Evolutionary conservation across 2,113 vertebrate species (phyloP), one percentile per base, ranked within the genome.

Genomic region (Sturnus vulgaris): DNA sequence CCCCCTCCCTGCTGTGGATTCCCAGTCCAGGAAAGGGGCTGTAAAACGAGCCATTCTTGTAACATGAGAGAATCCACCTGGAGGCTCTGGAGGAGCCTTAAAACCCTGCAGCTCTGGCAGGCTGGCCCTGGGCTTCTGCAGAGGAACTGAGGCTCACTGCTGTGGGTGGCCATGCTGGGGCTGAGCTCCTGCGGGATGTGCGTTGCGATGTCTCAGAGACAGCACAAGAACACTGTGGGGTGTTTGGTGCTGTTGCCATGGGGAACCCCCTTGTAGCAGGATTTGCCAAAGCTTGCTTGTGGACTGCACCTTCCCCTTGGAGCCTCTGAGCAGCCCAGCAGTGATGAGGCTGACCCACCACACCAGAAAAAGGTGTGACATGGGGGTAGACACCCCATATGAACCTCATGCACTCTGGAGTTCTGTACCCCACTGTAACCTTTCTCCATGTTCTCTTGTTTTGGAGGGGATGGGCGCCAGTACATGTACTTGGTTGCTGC

Each of bases 31-130:
- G 84, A 96, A 92, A 70, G 66, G 90, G 87, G 49, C 88, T 92
- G 77, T 96, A 97, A 96, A 95, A 91, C 0, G 12, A 92, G 72
- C 77, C 37, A 42, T 88, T 95, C 80, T 80, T 95, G 94, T 95
- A 95, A 94, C 71, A 82, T 95, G 95, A 96, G 91, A 96, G 81
- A 92, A 95, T 92, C 86, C 95, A 96, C 90, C 92, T 96, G 95
- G 95, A 96, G 90, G n/a, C 86, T 61, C 66, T 5, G 4, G 73
- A 87, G 64, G 65, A 94, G 87, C 66, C 55, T 55, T 93, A 88
- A 96, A 92, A 56, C 78, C 60, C n/a, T 22, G n/a, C 1, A 0
- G 82, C 61, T 84, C 92, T 90, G 92, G 92, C 78, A 79, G 61
- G 61, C 92, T 90, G 78, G 73, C 56, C 65, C 30, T 1, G 0